These are phyloP conservation scores for Sebastes diploproa DNA, from an alignment of 2,797 vertebrate genomes.

Conservation along the genomic window DNA sequence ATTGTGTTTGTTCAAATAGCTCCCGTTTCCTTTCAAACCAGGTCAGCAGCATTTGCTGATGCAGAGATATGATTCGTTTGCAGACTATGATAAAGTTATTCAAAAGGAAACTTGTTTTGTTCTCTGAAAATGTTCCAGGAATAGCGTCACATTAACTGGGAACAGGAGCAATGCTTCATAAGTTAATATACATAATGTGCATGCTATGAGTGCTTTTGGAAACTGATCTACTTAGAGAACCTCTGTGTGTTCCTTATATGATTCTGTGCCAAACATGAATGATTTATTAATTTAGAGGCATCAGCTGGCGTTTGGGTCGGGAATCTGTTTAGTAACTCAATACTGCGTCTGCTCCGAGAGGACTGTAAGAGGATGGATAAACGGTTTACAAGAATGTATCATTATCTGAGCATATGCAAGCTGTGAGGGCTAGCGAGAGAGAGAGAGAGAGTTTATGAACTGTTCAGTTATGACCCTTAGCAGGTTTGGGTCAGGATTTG, in stretches of 20 bases:
- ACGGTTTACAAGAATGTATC: not conserved
- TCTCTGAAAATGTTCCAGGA: not conserved
- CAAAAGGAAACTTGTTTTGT: not conserved
- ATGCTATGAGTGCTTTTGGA: constrained; percentile 13
- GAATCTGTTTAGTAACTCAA: constrained; percentile 1
- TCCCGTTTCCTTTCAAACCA: not conserved
- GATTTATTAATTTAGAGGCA: constrained; percentile 36
- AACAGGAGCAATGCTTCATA: constrained; percentile 1
- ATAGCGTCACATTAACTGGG: not conserved
- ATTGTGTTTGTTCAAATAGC: not conserved
- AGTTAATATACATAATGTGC: not conserved
- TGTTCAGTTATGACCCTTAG: too few relatives aligned
- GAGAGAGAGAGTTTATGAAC: not conserved
- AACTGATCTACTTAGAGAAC: constrained; percentile 1
- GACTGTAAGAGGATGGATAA: not conserved
- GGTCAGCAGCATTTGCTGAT: not conserved
- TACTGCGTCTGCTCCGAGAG: not conserved
- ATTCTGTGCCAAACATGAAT: constrained; percentile 2
- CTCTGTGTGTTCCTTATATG: not conserved
- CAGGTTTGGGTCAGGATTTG: not conserved
- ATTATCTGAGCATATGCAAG: not conserved
- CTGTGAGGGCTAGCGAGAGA: not conserved
- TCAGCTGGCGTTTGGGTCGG: constrained; percentile 13
- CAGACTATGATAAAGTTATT: constrained; percentile 20
- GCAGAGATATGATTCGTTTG: constrained; percentile 4